Conservation (phyloP, 2,797 vertebrate genomes). For the Schizothorax lantsangensis region DNA sequence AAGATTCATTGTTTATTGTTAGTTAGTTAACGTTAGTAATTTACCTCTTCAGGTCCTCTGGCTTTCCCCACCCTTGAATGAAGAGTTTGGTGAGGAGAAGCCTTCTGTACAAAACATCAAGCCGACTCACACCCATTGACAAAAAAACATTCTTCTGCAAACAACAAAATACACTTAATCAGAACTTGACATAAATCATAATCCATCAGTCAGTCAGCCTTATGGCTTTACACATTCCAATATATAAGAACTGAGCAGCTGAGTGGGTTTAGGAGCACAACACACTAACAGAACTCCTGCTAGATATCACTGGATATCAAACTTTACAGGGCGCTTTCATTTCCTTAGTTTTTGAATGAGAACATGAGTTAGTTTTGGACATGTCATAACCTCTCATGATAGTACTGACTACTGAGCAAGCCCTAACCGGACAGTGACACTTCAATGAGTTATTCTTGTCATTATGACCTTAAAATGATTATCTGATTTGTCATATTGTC, state of each 20-base stretch:
- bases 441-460: neutral
- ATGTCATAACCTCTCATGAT: neutral
- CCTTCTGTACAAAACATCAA: conserved; percentile 95
- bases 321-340: neutral
- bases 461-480: neutral
- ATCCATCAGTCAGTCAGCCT: neutral
- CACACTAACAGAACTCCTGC: neutral
- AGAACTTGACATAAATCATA: neutral
- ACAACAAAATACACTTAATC: neutral
- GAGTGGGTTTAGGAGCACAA: neutral
- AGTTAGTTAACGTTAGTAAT: neutral
- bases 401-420: neutral
- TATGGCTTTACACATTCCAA: neutral
- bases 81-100: conserved; percentile 97
- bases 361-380: too few relatives aligned
- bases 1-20: neutral
- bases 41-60: conserved; percentile 94
- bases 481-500: neutral
- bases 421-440: neutral
- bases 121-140: conserved; percentile 92
- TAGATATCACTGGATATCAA: too few relatives aligned
- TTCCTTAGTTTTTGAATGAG: neutral
- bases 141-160: conserved; percentile 50
- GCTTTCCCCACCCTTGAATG: conserved; percentile 97
- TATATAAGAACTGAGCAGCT: neutral